Evolutionary conservation across 2,113 vertebrate species (phyloP).

Genomic region (Notothenia rossii): DNA sequence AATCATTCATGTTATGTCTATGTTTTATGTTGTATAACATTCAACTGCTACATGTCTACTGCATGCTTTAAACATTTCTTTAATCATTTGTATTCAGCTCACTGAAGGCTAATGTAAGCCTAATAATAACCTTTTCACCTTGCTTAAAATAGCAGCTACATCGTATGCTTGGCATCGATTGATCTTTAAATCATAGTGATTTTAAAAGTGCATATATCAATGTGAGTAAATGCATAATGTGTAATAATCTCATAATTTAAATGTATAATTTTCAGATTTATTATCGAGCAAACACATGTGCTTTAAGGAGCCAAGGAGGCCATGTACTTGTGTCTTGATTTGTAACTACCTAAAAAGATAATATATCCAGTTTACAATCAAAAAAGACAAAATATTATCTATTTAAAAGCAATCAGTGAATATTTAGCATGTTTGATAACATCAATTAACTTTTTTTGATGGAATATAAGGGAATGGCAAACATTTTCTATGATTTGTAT

Average conservation of each 20-base stretch:
- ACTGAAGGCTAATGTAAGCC: not conserved
- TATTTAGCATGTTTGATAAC: not conserved
- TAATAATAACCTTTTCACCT: not conserved
- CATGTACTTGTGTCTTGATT: too few relatives aligned
- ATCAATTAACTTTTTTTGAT: too few relatives aligned
- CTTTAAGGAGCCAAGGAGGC: not conserved
- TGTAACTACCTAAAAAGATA: too few relatives aligned
- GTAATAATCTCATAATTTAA: not conserved
- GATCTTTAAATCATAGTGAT: not conserved
- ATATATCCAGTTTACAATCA: not conserved
- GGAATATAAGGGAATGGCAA: not conserved
- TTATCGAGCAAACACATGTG: too few relatives aligned
- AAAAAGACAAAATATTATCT: not conserved
- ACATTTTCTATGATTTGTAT: not conserved
- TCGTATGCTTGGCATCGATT: slow-evolving; percentile 5
- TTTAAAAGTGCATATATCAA: not conserved
- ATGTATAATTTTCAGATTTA: not conserved
- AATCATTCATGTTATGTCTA: not conserved
- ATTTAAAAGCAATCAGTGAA: not conserved
- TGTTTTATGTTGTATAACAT: not conserved
- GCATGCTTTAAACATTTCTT: slow-evolving; percentile 10
- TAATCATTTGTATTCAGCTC: slow-evolving; percentile 15
- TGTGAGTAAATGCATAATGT: not conserved
- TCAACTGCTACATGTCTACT: slow-evolving; percentile 1
- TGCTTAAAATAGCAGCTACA: not conserved